Conservation (phyloP, 2,113 vertebrate genomes). For the Prionailurus bengalensis region DNA sequence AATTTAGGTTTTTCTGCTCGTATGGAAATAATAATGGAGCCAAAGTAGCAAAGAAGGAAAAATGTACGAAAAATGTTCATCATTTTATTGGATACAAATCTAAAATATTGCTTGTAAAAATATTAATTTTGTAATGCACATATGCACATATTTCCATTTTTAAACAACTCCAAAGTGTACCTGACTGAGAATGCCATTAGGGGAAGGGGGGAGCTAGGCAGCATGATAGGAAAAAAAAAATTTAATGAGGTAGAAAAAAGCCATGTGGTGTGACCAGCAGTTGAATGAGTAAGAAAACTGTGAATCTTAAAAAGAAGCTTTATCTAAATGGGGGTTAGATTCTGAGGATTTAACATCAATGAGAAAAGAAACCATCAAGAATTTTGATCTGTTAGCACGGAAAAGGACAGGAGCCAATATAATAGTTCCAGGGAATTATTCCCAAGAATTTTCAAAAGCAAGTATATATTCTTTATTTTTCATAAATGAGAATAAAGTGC, state of each 20-base stretch:
- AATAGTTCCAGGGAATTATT: neutral
- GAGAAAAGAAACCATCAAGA: neutral
- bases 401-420: neutral
- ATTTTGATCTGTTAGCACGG: neutral
- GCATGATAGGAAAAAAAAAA: neutral
- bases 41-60: neutral
- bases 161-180: neutral
- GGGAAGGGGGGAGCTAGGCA: neutral
- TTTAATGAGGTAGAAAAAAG: slow-evolving; percentile 34
- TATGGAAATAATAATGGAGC: neutral
- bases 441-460: neutral
- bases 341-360: neutral
- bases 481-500: neutral
- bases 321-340: slow-evolving; percentile 30
- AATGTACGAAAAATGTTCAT: neutral
- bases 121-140: neutral
- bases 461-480: neutral
- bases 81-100: neutral
- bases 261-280: slow-evolving; percentile 20
- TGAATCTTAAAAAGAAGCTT: slow-evolving; percentile 41
- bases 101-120: slow-evolving; percentile 30
- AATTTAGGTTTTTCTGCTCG: neutral
- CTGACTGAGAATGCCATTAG: neutral
- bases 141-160: slow-evolving; percentile 28
- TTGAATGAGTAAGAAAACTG: slow-evolving; percentile 57